These are phyloP conservation scores for Chironomus tentans DNA, from an alignment of 2,888 invertebrate genomes.

Conservation along the genomic window DNA sequence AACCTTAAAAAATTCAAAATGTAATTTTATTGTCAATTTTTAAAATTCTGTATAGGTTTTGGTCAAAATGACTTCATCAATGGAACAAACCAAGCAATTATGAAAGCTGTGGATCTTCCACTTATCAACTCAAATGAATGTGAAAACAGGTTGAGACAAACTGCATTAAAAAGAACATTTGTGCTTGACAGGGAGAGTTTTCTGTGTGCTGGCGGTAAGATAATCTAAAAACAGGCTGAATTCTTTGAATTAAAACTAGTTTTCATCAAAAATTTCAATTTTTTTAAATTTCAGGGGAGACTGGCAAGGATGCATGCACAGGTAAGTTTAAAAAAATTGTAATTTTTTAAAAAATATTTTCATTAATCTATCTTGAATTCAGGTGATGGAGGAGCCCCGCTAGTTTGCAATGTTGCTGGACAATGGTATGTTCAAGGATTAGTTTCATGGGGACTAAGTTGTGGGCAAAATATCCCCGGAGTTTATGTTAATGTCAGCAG, in stretches of 20 bases:
- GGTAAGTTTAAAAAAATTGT: neutral
- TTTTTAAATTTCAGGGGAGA: neutral
- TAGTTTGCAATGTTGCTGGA: neutral
- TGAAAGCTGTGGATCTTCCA: neutral
- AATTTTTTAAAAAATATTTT: no score
- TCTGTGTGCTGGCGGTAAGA: neutral
- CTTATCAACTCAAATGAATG: neutral
- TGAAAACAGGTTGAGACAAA: neutral
- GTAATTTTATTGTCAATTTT: neutral
- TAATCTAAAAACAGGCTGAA: neutral
- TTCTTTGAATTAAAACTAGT: no score
- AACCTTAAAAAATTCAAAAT: neutral
- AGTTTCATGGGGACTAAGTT: constrained; percentile 51
- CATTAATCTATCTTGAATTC: no score
- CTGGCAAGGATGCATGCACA: neutral
- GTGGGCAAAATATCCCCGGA: constrained; percentile 30
- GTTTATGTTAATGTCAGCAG: neutral
- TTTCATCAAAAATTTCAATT: no score
- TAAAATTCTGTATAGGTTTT: neutral
- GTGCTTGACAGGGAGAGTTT: neutral
- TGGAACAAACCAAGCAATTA: neutral
- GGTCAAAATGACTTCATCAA: neutral
- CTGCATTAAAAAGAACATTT: neutral
- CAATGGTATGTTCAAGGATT: constrained; percentile 44
- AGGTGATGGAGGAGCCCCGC: neutral